These are phyloP conservation scores for Sebastes schlegelii DNA, from an alignment of 2,113 vertebrate species.

Conservation along the genomic window DNA sequence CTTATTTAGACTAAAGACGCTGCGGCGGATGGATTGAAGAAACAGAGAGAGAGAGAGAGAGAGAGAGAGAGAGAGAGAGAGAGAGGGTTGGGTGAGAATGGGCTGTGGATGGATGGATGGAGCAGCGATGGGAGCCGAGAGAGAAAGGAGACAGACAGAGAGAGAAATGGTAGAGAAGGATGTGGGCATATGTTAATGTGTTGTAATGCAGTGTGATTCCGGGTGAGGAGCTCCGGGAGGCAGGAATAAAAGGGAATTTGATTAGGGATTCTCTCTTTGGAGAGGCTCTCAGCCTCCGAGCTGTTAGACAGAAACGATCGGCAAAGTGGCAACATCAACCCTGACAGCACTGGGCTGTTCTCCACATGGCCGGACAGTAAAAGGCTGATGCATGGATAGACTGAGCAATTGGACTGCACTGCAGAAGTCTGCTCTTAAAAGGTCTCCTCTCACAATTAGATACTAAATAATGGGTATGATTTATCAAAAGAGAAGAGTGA, in stretches of 20 bases:
- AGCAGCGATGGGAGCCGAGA: constrained; percentile 21
- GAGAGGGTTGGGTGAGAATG: constrained; percentile 12
- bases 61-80: not conserved
- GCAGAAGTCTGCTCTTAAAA: constrained; percentile 58
- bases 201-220: constrained; percentile 81
- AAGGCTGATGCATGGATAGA: constrained; percentile 67
- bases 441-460: constrained; percentile 48
- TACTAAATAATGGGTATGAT: constrained; percentile 14
- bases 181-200: constrained; percentile 74
- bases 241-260: constrained; percentile 81
- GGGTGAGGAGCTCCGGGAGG: constrained; percentile 75
- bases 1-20: constrained; percentile 67
- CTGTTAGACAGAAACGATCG: constrained; percentile 81
- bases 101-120: constrained; percentile 28
- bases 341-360: constrained; percentile 78
- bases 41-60: not conserved
- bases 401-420: constrained; percentile 70
- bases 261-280: constrained; percentile 84
- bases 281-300: constrained; percentile 79
- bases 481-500: constrained; percentile 19
- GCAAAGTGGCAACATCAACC: constrained; percentile 82
- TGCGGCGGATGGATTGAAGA: constrained; percentile 58
- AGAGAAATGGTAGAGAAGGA: constrained; percentile 54
- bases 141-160: constrained; percentile 19
- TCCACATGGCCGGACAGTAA: constrained; percentile 76